Conservation (phyloP, 2,888 invertebrate genomes). For the Heterodera filipjevi region DNA sequence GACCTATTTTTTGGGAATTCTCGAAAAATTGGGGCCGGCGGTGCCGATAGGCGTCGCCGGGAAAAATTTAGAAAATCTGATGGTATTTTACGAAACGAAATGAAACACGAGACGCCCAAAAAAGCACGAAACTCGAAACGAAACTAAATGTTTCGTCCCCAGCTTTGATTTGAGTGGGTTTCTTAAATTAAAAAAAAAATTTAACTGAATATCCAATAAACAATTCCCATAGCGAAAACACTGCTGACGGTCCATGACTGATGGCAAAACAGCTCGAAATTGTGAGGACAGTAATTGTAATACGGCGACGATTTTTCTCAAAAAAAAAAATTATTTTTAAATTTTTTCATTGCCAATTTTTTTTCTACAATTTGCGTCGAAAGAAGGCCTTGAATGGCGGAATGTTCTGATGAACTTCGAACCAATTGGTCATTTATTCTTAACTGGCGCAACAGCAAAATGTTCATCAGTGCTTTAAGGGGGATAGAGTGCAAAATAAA, state of each 20-base stretch:
- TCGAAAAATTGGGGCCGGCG: too few species aligned
- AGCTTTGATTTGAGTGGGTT: too few species aligned
- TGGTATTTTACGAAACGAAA: too few species aligned
- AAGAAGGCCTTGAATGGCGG: conserved; percentile 37
- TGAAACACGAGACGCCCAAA: too few species aligned
- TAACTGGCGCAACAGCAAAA: conserved; percentile 55
- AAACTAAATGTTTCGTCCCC: too few species aligned
- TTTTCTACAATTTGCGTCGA: conserved; percentile 33
- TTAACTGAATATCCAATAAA: conserved; percentile 47
- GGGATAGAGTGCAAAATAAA: too few species aligned
- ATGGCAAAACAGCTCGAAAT: conserved; percentile 61
- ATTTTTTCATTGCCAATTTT: not conserved
- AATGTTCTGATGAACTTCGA: conserved; percentile 36
- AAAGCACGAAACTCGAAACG: too few species aligned
- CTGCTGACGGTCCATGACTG: conserved; percentile 63
- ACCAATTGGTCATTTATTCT: conserved; percentile 45
- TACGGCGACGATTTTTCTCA: conserved; percentile 47
- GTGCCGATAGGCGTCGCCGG: too few species aligned
- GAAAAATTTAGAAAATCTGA: too few species aligned
- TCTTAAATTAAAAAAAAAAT: not conserved
- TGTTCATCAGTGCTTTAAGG: conserved; percentile 45
- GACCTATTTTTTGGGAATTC: too few species aligned
- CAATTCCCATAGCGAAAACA: conserved; percentile 60
- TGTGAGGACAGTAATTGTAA: conserved; percentile 59
- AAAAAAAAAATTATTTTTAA: conserved; percentile 7